phyloP scores from a whole-genome alignment of 2,888 invertebrate genomes.

The Chalcosyrphus nemorum region DNA sequence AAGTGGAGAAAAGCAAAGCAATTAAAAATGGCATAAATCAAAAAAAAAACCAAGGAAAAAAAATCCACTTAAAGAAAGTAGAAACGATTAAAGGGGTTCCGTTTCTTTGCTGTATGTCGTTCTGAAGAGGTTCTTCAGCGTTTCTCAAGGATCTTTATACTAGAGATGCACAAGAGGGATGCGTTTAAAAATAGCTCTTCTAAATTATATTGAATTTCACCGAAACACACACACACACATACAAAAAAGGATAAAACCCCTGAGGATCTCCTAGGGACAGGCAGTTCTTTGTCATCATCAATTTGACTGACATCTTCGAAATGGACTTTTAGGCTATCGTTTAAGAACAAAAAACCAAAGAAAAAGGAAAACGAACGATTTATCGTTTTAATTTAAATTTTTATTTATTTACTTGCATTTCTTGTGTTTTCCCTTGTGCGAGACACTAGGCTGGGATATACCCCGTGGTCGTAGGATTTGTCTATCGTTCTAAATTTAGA shows the following conservation, averaged over 20 bases:
- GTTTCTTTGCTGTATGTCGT: constrained; percentile 2
- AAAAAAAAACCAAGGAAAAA: neutral
- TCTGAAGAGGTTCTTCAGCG: constrained; percentile 39
- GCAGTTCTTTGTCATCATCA: constrained; percentile 68
- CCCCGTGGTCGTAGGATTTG: constrained; percentile 37
- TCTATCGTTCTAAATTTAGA: constrained; percentile 64
- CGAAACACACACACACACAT: neutral
- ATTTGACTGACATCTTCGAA: constrained; percentile 65
- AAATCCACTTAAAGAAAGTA: constrained; percentile 62
- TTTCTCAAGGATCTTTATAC: constrained; percentile 46
- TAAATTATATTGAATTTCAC: constrained; percentile 57
- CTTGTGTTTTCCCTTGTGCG: neutral
- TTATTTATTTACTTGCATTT: constrained; percentile 32
- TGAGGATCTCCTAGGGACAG: constrained; percentile 31
- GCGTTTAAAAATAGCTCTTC: constrained; percentile 58
- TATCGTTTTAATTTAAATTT: constrained; percentile 65
- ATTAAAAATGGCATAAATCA: constrained; percentile 73
- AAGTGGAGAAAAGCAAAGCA: constrained; percentile 70
- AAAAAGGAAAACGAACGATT: constrained; percentile 31
- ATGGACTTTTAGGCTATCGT: constrained; percentile 57
- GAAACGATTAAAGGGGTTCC: constrained; percentile 68
- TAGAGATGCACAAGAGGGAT: constrained; percentile 40
- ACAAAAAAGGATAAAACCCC: constrained; percentile 28
- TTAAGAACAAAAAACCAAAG: constrained; percentile 5
- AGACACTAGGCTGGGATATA: constrained; percentile 3